phyloP scores from a whole-genome alignment of 2,113 vertebrate genomes.

The Micromys minutus region DNA sequence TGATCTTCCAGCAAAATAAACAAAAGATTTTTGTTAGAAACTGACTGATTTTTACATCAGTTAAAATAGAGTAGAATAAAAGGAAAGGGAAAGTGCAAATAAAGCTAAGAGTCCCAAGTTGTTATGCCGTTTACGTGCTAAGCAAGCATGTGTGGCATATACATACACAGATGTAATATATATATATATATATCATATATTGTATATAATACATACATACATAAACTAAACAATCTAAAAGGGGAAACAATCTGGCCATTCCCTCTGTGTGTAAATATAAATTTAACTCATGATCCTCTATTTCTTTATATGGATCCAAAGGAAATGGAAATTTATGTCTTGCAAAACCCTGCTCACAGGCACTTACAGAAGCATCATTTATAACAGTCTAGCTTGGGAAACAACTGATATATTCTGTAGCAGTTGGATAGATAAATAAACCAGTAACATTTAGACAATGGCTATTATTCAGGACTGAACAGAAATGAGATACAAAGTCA shows the following conservation, averaged over 20 bases:
- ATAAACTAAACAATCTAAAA: background rate
- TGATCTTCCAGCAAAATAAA: background rate
- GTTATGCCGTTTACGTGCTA: background rate
- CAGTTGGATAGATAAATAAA: background rate
- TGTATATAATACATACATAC: background rate
- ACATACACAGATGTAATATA: background rate
- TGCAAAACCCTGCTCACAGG: background rate
- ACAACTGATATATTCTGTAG: background rate
- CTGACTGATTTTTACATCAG: background rate
- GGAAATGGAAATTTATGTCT: background rate
- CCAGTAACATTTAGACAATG: background rate
- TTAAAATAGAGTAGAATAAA: background rate
- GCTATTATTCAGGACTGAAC: background rate
- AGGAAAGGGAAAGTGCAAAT: background rate
- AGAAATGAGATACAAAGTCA: background rate
- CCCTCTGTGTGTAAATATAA: background rate
- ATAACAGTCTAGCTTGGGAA: background rate
- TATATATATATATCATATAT: background rate
- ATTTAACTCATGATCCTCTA: background rate
- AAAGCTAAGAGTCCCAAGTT: no score
- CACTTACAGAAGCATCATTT: background rate
- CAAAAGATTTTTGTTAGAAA: background rate
- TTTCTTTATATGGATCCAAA: background rate
- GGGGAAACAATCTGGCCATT: background rate
- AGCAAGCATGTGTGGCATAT: background rate